These are phyloP conservation scores for Diplosoma virens DNA, from an alignment of 23 tunicate species.

Conservation along the genomic window DNA sequence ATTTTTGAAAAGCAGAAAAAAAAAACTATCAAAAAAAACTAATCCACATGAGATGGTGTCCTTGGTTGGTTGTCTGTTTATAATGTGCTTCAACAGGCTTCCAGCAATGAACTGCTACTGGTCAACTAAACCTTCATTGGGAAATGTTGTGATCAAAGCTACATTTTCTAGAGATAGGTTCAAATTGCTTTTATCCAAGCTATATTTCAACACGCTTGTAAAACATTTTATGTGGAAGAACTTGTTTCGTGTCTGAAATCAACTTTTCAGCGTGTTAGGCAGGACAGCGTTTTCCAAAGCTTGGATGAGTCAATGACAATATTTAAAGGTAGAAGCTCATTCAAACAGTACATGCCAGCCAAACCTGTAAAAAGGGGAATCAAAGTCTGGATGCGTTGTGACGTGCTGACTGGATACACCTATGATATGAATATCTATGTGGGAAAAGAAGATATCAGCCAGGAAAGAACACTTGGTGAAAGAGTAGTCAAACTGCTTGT, in stretches of 20 bases:
- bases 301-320: conserved; percentile 2
- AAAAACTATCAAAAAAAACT: no score
- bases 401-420: neutral
- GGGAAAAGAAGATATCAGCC: neutral
- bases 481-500: conserved; percentile 6
- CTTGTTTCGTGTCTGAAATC: neutral
- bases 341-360: conserved; percentile 18
- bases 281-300: conserved; percentile 1
- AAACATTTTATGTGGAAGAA: conserved; percentile 1
- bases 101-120: no score
- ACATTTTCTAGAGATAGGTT: no score
- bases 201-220: no score
- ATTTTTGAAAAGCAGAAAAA: no score
- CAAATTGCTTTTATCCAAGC: no score
- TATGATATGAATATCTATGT: conserved; percentile 11
- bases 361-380: conserved; percentile 24
- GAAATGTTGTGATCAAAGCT: no score
- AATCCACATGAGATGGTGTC: no score
- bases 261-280: neutral
- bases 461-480: conserved; percentile 22
- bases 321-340: conserved; percentile 17
- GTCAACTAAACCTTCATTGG: no score
- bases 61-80: no score
- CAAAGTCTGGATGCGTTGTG: conserved; percentile 24
- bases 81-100: no score